These are phyloP conservation scores for Odontothrips loti DNA, from an alignment of 2,888 invertebrate genomes.

Conservation along the genomic window DNA sequence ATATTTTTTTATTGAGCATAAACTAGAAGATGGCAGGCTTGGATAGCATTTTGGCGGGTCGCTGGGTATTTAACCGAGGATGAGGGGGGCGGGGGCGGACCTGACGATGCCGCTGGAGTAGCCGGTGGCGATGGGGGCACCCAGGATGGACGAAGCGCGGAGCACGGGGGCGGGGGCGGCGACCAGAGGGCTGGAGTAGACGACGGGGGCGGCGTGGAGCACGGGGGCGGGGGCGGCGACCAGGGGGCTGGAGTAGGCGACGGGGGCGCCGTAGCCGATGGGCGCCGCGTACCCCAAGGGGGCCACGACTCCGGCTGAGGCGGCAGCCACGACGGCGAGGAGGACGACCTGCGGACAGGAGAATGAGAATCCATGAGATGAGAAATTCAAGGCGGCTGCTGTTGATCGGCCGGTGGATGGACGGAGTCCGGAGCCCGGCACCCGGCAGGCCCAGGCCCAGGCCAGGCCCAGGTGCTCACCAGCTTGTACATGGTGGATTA, in stretches of 20 bases:
- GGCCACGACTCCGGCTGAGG: not conserved
- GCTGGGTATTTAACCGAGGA: not conserved
- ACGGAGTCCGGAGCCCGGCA: not conserved
- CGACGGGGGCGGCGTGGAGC: not conserved
- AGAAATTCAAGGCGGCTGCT: too few species aligned
- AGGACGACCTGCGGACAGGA: slow-evolving; percentile 3
- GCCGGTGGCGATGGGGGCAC: not conserved
- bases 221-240: not conserved
- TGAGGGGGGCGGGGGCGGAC: not conserved
- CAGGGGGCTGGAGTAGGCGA: not conserved
- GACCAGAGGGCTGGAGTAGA: slow-evolving; percentile 6
- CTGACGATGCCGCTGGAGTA: not conserved
- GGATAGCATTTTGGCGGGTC: not conserved
- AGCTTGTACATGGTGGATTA: not conserved
- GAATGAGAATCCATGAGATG: too few species aligned
- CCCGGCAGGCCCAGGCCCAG: not conserved
- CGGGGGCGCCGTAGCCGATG: too few species aligned
- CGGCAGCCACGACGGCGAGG: not conserved
- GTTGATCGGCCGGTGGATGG: not conserved
- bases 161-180: not conserved
- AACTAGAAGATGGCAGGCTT: not conserved
- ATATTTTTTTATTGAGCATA: not conserved
- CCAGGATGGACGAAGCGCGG: not conserved
- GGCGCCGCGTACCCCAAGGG: too few species aligned
- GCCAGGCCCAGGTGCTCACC: not conserved